Evolutionary conservation across 1,140 invertebrate species (phyloP), one percentile per base, ranked within the genome.

Genomic region (Zaprionus tsacasi): DNA sequence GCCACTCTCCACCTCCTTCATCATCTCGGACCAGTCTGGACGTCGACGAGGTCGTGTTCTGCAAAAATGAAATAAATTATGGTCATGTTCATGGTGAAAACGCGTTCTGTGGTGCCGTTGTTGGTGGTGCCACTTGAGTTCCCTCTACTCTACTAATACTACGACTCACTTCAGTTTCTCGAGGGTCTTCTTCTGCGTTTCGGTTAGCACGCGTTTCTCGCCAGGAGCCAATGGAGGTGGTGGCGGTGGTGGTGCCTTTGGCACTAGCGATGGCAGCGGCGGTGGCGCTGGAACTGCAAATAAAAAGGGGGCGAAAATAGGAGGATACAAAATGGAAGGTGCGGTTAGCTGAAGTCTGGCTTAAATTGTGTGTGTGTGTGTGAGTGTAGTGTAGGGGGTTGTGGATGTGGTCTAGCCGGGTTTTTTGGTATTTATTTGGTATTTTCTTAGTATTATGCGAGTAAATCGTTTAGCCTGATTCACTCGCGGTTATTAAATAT

Each of bases 11-110:
- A 98, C 96, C 92, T 98, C 97, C 91, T 97, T 97, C 96, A 98
- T 97, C 95, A 98, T 96, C 69, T 95, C 94, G 13, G 95, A 96
- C 97, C 97, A 98, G 82, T 98, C 97, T 0, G 97, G 97, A 70
- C 97, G 94, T 89, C 94, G 95, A 79, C 97, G 94, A 3, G 97
- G 96, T 79, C 96, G 94, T 79, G 95, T 96, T 87, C 91, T 92
- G 60, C 35, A 55, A 50, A 50, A 25, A 17, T 76, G 59, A 63
- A 63, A 76, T 71, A 40, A 57, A 17, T 48, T 30, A 65, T 38
- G 38, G 55, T 50, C 27, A 30, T 30, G 27, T 50, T 50, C 10
- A 35, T 7, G 1, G 33, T 35, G 45, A 17, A 15, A 17, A 10
- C 17, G 17, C 17, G 17, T 12, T 50, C 12, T n/a, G 45, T 50